These are phyloP conservation scores for Busseola fusca DNA, from an alignment of 2,888 invertebrate genomes.

Conservation along the genomic window DNA sequence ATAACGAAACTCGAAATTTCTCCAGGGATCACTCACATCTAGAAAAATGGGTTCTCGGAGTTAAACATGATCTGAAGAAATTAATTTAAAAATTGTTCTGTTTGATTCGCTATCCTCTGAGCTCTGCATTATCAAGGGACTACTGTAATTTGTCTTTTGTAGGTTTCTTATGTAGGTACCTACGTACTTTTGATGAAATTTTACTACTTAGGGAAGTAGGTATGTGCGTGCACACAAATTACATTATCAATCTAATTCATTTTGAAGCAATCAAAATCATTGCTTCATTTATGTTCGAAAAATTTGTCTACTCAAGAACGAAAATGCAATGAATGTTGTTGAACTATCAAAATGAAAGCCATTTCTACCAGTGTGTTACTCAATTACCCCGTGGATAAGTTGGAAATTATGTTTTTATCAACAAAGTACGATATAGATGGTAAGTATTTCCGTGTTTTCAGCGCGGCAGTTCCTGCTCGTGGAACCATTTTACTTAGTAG, in stretches of 20 bases:
- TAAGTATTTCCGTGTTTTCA: conserved; percentile 9
- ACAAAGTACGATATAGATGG: conserved; percentile 8
- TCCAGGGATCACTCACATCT: conserved; percentile 55
- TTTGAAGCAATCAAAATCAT: too few species aligned
- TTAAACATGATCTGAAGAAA: conserved; percentile 60
- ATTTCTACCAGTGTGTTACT: not conserved
- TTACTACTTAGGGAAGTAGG: conserved; percentile 3
- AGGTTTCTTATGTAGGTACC: conserved; percentile 18
- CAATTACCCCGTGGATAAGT: not conserved
- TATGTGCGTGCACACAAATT: not conserved
- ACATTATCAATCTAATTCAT: too few species aligned
- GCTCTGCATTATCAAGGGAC: conserved; percentile 35
- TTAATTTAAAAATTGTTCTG: conserved; percentile 54
- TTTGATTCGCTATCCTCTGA: conserved; percentile 41
- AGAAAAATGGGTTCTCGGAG: conserved; percentile 59
- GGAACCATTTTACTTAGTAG: conserved; percentile 25
- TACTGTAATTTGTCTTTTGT: conserved; percentile 39
- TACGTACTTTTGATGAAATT: conserved; percentile 29
- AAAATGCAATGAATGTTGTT: not conserved
- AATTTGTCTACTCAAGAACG: not conserved
- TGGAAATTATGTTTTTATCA: conserved; percentile 8
- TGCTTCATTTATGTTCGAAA: not conserved
- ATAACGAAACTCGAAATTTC: conserved; percentile 60
- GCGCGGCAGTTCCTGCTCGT: conserved; percentile 2
- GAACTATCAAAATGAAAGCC: not conserved